phyloP scores from a whole-genome alignment of 2,888 invertebrate species.

The Idaea straminata region DNA sequence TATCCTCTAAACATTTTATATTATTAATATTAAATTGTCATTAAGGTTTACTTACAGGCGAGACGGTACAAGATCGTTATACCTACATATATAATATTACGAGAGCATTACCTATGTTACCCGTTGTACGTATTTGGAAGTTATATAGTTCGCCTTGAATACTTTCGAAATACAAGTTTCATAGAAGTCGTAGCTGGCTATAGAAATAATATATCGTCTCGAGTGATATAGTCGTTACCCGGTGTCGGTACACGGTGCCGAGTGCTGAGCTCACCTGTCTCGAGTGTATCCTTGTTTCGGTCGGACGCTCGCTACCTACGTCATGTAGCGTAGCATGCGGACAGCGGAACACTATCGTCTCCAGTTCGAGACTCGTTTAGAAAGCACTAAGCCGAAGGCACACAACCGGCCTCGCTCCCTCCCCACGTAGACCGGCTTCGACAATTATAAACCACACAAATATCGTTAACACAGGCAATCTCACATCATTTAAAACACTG shows the following conservation, averaged over 20 bases:
- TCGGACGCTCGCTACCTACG: conserved; percentile 28
- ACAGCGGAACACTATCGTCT: conserved; percentile 25
- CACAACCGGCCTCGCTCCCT: conserved; percentile 54
- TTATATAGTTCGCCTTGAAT: no score
- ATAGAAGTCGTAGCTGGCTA: no score
- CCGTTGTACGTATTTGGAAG: no score
- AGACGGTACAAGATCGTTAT: no score
- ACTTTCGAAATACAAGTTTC: no score
- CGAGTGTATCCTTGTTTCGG: conserved; percentile 35
- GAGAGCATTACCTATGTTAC: no score
- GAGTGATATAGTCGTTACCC: no score
- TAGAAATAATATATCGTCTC: no score
- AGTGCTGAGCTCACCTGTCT: conserved; percentile 43
- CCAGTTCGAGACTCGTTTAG: conserved; percentile 50
- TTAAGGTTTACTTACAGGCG: no score
- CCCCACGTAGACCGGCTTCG: conserved; percentile 55
- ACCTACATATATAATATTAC: no score
- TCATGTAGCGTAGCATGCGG: conserved; percentile 18
- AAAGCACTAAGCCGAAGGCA: conserved; percentile 49
- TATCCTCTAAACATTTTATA: no score
- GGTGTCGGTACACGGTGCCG: background rate
- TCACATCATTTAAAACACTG: conserved; percentile 29
- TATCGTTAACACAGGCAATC: conserved; percentile 29
- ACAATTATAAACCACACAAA: conserved; percentile 44
- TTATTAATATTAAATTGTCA: no score